These are phyloP conservation scores for Tenthredo distinguenda DNA, from an alignment of 2,888 invertebrate species.

Conservation along the genomic window DNA sequence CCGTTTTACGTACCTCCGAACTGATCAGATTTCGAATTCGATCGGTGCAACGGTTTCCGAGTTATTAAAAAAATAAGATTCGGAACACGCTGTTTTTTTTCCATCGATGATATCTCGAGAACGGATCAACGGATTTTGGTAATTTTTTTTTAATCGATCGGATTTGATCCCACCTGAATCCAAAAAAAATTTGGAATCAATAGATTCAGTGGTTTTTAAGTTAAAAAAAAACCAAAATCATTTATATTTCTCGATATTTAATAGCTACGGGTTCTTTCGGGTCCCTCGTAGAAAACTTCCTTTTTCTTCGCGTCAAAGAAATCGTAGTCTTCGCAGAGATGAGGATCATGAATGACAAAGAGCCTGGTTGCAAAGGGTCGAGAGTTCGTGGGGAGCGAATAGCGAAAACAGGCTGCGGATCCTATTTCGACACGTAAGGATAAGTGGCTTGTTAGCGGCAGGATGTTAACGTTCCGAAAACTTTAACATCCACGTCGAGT, in stretches of 20 bases:
- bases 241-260: neutral
- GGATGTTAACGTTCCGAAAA: constrained; percentile 28
- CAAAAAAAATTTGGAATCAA: neutral
- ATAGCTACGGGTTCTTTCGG: neutral
- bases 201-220: neutral
- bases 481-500: constrained; percentile 25
- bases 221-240: neutral
- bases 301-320: neutral
- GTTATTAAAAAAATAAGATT: neutral
- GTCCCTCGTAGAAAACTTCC: neutral
- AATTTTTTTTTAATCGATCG: neutral
- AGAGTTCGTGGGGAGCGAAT: neutral
- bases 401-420: constrained; percentile 12
- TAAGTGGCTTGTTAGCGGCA: constrained; percentile 50
- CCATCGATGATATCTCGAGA: neutral
- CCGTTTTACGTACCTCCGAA: neutral
- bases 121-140: neutral
- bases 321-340: neutral
- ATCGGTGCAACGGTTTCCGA: neutral
- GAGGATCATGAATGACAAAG: neutral
- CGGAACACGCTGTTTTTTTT: neutral
- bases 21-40: neutral
- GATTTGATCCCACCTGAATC: neutral
- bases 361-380: neutral
- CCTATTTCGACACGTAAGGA: constrained; percentile 47